Percentiles rank a stretch among this genome's conserved stretches.
These are phyloP conservation scores for Plagodis pulveraria DNA, from an alignment of 2,888 invertebrate species.

Conservation along the genomic window DNA sequence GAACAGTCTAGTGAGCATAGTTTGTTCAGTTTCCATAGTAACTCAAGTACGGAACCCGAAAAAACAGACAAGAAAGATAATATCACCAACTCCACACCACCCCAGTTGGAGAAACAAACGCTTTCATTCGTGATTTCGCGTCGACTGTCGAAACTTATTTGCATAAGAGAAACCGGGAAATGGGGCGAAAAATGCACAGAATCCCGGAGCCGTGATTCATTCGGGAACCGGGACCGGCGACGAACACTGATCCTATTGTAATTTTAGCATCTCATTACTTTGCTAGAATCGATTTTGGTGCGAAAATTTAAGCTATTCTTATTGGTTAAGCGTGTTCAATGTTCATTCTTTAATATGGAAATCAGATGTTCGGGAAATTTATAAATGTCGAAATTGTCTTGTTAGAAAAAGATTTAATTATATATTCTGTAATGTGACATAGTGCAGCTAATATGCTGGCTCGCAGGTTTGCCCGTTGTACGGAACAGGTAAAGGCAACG, in stretches of 20 bases:
- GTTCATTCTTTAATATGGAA: too few relatives aligned
- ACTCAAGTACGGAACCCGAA: neutral
- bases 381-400: too few relatives aligned
- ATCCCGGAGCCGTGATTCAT: conserved; percentile 20
- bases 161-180: conserved; percentile 77
- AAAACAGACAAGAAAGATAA: conserved; percentile 8
- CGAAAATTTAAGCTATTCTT: conserved; percentile 4
- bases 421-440: too few relatives aligned
- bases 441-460: too few relatives aligned
- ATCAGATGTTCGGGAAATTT: too few relatives aligned
- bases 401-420: too few relatives aligned
- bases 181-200: conserved; percentile 68
- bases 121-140: conserved; percentile 69
- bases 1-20: too few relatives aligned
- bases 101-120: conserved; percentile 61
- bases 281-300: conserved; percentile 15
- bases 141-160: conserved; percentile 75
- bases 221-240: conserved; percentile 14
- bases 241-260: conserved; percentile 36
- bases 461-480: too few relatives aligned
- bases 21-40: too few relatives aligned
- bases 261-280: conserved; percentile 36
- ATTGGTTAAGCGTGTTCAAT: neutral
- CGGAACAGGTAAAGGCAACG: too few relatives aligned
- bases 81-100: conserved; percentile 38